These are phyloP conservation scores for Auanema freiburgensis DNA, from an alignment of 2,888 invertebrate genomes.

Conservation along the genomic window DNA sequence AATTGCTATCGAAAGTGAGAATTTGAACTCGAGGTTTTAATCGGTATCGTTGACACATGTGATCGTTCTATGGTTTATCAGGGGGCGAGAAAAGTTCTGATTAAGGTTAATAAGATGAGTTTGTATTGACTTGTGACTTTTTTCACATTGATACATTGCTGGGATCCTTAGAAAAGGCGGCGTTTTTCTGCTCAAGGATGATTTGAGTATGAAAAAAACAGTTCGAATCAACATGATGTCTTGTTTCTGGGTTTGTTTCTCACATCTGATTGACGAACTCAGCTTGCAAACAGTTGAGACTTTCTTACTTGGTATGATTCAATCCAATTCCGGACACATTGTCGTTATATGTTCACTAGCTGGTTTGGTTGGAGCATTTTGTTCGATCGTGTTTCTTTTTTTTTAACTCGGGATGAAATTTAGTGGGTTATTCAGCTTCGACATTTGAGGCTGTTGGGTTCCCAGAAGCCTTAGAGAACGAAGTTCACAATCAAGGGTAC, in stretches of 20 bases:
- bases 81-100: too few relatives aligned
- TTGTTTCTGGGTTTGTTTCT: conserved; percentile 81
- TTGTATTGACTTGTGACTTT: too few relatives aligned
- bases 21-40: too few relatives aligned
- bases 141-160: conserved; percentile 76
- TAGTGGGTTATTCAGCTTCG: conserved; percentile 84
- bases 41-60: too few relatives aligned
- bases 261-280: conserved; percentile 54
- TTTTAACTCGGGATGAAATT: too few relatives aligned
- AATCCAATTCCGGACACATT: conserved; percentile 82
- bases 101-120: too few relatives aligned
- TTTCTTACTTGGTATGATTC: conserved; percentile 86
- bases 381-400: too few relatives aligned
- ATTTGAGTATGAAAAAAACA: conserved; percentile 80
- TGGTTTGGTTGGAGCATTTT: conserved; percentile 74
- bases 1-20: too few relatives aligned
- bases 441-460: conserved; percentile 91
- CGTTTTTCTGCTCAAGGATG: conserved; percentile 79
- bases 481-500: conserved; percentile 68
- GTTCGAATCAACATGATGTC: conserved; percentile 85
- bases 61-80: too few relatives aligned
- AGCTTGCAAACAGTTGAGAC: conserved; percentile 92
- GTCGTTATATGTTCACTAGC: conserved; percentile 89
- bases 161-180: conserved; percentile 80
- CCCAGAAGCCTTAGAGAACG: conserved; percentile 82